phyloP scores from a whole-genome alignment of 2,888 invertebrate genomes.

The Mystacides longicornis region DNA sequence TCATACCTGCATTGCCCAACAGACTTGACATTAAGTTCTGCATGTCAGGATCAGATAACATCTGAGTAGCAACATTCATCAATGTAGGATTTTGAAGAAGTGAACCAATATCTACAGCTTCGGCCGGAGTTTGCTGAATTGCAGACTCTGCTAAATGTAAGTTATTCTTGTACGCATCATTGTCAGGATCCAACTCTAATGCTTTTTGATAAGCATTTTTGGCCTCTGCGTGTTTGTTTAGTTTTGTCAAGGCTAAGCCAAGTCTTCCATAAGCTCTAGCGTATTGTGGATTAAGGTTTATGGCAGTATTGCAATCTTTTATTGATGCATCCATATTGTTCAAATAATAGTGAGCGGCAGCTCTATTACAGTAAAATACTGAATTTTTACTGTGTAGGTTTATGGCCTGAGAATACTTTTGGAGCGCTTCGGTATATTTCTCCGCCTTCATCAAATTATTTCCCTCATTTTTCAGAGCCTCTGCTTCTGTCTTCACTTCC shows the following conservation, averaged over 20 bases:
- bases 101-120: constrained; percentile 50
- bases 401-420: constrained; percentile 84
- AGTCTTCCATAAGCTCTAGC: constrained; percentile 92
- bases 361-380: constrained; percentile 95
- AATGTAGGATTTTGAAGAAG: constrained; percentile 75
- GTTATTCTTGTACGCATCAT: constrained; percentile 84
- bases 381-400: constrained; percentile 81
- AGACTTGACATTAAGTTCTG: constrained; percentile 63
- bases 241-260: constrained; percentile 79
- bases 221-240: constrained; percentile 78
- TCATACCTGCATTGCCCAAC: constrained; percentile 42
- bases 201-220: constrained; percentile 82
- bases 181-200: constrained; percentile 83
- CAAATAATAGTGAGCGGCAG: constrained; percentile 89
- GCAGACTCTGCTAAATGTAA: constrained; percentile 67
- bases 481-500: constrained; percentile 62
- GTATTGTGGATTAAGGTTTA: constrained; percentile 83
- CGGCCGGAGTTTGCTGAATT: constrained; percentile 21
- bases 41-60: constrained; percentile 79
- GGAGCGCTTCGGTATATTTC: constrained; percentile 72
- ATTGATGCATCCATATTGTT: constrained; percentile 79
- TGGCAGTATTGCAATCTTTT: constrained; percentile 83
- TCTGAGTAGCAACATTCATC: constrained; percentile 76
- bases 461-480: constrained; percentile 80
- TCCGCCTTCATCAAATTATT: constrained; percentile 83